Base-by-base conservation (phyloP, 2,797 vertebrate species). In the Oophaga sylvatica region DNA sequence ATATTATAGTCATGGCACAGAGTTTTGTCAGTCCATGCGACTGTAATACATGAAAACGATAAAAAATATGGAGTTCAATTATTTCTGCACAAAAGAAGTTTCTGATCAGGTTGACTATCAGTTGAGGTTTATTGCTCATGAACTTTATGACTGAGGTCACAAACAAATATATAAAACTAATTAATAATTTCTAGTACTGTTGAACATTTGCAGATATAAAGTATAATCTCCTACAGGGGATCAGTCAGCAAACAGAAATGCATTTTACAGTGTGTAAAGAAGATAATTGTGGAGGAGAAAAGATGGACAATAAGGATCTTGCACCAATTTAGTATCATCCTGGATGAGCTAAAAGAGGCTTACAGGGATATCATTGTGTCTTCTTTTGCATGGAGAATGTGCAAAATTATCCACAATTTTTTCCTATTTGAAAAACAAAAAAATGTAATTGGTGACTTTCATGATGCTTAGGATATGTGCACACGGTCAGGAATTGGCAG, bases 151-250 rank as follows among this genome's bases (percentile, higher is more conserved):
- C 4, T 13, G 29, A 12, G 26, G 8, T 53, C 3, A 68, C 29
- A 29, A 71, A 19, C 41, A n/a, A 29, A 81, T 70, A n/a, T 22
- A 53, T 56, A 82, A 82, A 59, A 59, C 10, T 59, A 79, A 59
- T 59, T 35, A 19, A 76, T 68, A 53, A 11, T 56, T 56, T 68
- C 45, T n/a, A 68, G 80, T 13, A 5, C 80, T 29, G 16, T n/a
- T 31, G n/a, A 81, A 81, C 41, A 45, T 67, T 48, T n/a, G 20
- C 41, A 45, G 62, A 12, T 19, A 26, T 68, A 11, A 53, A 82
- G 20, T 68, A 5, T 68, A 11, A 82, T 82, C 67, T 81, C 80
- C 41, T 65, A 4, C 12, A 0, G 0, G n/a, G 62, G 60, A 41
- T 31, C 57, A 59, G 59, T 13, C 19, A 13, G 22, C 35, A 53